Evolutionary conservation across 1,140 invertebrate genomes (phyloP), one percentile per base, ranked within the genome.

Genomic region (Eumeta japonica): DNA sequence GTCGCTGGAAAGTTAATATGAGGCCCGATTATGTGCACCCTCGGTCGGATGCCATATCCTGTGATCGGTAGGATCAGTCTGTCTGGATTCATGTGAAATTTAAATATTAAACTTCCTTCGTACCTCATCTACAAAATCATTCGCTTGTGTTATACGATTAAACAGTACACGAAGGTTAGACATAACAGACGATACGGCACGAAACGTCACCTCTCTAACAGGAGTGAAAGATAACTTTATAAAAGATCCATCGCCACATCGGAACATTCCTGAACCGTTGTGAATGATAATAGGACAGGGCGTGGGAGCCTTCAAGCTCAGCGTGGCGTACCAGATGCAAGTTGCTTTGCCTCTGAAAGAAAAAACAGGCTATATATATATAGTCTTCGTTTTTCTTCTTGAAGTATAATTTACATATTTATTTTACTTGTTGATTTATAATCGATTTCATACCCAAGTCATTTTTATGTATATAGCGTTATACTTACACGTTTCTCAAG

Each of bases 81-180:
- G 29, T 54, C 64, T 2, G 70, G 70, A 45, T 74, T 74, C 70
- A 74, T 71, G 19, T 74, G 66, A 34, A 71, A 74, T 46, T 56
- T 54, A 31, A 74, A 71, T 52, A 70, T 58, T 3, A 74, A 35
- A 1, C 61, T 3, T 5, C 58, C 66, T 39, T 74, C 66, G 18
- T 64, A 74, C 4, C 44, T 35, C 55, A 71, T 62, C 68, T 74
- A 43, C 29, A 28, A 29, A 32, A 28, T 16, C 5, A 39, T n/a
- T n/a, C n/a, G n/a, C n/a, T n/a, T n/a, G n/a, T n/a, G n/a, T n/a
- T n/a, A n/a, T n/a, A n/a, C n/a, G n/a, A n/a, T n/a, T n/a, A n/a
- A n/a, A n/a, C n/a, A n/a, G n/a, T n/a, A n/a, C n/a, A n/a, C n/a
- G n/a, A n/a, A n/a, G n/a, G n/a, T n/a, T n/a, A n/a, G n/a, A n/a